Conservation (phyloP, 1,140 invertebrate species). For the Anoplolepis gracilipes region DNA sequence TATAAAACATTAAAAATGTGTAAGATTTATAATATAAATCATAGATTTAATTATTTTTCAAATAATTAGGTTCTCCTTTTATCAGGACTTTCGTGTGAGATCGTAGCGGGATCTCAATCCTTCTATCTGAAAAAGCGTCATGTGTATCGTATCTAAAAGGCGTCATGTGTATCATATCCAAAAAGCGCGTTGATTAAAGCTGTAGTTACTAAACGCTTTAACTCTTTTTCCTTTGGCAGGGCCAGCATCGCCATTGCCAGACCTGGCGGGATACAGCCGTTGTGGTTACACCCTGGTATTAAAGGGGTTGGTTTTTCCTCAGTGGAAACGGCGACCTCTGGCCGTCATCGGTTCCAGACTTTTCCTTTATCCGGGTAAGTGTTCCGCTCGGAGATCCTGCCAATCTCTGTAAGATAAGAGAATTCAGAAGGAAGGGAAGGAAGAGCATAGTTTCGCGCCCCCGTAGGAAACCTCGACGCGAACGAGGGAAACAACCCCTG, state of each 20-base stretch:
- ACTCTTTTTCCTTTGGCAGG: constrained; percentile 78
- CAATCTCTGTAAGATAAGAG: constrained; percentile 59
- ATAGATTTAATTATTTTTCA: not conserved
- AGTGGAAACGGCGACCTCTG: constrained; percentile 88
- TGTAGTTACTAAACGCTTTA: constrained; percentile 40
- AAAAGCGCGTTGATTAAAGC: constrained; percentile 44
- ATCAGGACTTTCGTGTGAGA: not conserved
- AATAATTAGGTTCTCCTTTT: not conserved
- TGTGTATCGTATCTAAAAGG: not conserved
- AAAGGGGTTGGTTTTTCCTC: constrained; percentile 90
- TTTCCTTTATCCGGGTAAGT: constrained; percentile 87
- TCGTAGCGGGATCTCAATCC: not conserved
- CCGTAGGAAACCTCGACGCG: not conserved
- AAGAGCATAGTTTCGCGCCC: not conserved
- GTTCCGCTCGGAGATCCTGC: constrained; percentile 57
- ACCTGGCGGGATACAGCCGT: constrained; percentile 85
- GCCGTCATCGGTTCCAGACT: constrained; percentile 88
- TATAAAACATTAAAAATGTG: not conserved
- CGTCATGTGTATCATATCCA: too few relatives aligned
- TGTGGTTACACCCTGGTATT: constrained; percentile 88
- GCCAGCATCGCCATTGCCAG: constrained; percentile 84
- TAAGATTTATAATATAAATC: not conserved
- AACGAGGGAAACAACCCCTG: constrained; percentile 6
- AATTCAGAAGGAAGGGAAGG: constrained; percentile 14
- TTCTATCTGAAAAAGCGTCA: not conserved